A percentile compares a stretch with the other conserved stretches of the same genome.
phyloP scores from a whole-genome alignment of 2,888 invertebrate species.

The Cabera pusaria region DNA sequence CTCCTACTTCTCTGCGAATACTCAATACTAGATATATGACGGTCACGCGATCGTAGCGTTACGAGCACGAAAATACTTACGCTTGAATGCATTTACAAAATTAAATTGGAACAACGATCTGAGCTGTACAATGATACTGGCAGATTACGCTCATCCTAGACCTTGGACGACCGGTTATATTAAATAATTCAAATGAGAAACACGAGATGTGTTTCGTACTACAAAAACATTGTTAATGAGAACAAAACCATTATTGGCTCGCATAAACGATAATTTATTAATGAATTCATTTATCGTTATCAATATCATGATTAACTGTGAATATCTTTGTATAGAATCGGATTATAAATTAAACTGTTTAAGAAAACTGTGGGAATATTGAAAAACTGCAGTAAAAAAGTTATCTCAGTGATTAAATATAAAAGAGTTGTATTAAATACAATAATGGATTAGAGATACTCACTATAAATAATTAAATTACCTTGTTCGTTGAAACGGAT shows the following conservation, averaged over 20 bases:
- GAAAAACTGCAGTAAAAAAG: no score
- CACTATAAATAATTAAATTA: no score
- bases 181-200: slow-evolving; percentile 16
- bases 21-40: no score
- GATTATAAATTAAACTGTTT: no score
- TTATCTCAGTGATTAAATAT: no score
- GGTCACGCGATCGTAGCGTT: background rate
- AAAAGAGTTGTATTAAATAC: no score
- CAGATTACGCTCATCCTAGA: slow-evolving; percentile 17
- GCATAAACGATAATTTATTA: slow-evolving; percentile 14
- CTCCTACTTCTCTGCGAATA: no score
- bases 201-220: slow-evolving; percentile 3
- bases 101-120: slow-evolving; percentile 15
- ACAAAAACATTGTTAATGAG: slow-evolving; percentile 13
- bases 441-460: no score
- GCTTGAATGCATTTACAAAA: slow-evolving; percentile 14
- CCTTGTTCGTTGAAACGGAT: no score
- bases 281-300: slow-evolving; percentile 10
- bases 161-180: slow-evolving; percentile 14
- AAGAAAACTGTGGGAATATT: no score
- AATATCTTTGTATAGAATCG: no score
- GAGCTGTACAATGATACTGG: slow-evolving; percentile 8
- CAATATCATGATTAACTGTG: no score
- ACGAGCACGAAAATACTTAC: slow-evolving; percentile 18
- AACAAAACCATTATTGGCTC: slow-evolving; percentile 15